Base-by-base conservation (phyloP, 2,888 invertebrate species). In the Drosophila borealis region DNA sequence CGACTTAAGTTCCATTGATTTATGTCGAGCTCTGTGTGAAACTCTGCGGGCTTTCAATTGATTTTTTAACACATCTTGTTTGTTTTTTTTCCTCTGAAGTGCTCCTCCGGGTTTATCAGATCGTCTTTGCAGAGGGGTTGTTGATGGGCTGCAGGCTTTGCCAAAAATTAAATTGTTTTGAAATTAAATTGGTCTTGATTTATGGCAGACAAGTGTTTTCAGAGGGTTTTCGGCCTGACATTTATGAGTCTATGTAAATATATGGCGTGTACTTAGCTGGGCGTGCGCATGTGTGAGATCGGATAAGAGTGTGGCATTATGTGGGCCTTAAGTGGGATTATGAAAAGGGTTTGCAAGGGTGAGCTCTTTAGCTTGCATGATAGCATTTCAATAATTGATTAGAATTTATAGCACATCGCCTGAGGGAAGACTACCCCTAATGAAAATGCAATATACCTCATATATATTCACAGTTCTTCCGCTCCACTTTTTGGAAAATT, bases 1-100 rank as follows among this genome's bases (percentile, higher is more conserved):
- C 48, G 45, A 57, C 71, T 66, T 63, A 80, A 79, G 61, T 70
- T 80, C 51, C 39, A 88, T 85, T 83, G 83, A 83, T 83, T 83
- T 88, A 88, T 78, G 60, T 33, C 44, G 53, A 50, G 60, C 55
- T 33, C 57, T 77, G 65, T 74, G 60, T 60, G 48, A 70, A 71
- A 61, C 62, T 55, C 75, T 87, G 80, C 85, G 83, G 83, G 88
- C 49, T 54, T 69, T 66, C 80, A 85, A 64, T 85, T 85, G 85
- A 83, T 87, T 78, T 69, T 62, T 50, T 36, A n/a, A 45, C 49
- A 25, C 21, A 42, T 69, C 34, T 39, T 14, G 17, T 41, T 41
- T n/a, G n/a, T n/a, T 36, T 19, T 33, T 37, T 19, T 9, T 50
- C 34, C 25, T 56, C 49, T 77, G 50, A 75, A 75, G 76, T 64